phyloP scores from a whole-genome alignment of 1,140 invertebrate species.

The Oryctes rhinoceros region DNA sequence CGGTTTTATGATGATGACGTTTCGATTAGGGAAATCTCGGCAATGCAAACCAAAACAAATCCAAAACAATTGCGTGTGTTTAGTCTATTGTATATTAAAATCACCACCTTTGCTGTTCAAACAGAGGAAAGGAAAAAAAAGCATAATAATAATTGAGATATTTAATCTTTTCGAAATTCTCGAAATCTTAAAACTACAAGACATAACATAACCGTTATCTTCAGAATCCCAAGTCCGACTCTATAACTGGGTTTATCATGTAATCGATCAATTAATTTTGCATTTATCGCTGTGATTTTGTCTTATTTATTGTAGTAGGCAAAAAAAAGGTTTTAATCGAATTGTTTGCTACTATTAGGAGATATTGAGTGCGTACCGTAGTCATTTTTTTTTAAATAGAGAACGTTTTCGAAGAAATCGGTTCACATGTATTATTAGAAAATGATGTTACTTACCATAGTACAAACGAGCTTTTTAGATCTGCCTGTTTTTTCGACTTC shows the following conservation, averaged over 20 bases:
- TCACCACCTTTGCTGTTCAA: slow-evolving; percentile 22
- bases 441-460: slow-evolving; percentile 6
- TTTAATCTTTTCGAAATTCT: too few relatives aligned
- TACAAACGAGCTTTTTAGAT: slow-evolving; percentile 17
- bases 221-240: not conserved
- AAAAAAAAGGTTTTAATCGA: not conserved
- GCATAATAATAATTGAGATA: not conserved
- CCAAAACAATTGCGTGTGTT: not conserved
- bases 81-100: slow-evolving; percentile 20
- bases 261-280: not conserved
- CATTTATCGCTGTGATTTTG: not conserved
- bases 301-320: not conserved
- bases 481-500: slow-evolving; percentile 6
- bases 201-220: not conserved
- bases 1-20: slow-evolving; percentile 36
- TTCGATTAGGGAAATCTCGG: not conserved
- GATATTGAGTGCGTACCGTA: not conserved
- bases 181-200: too few relatives aligned
- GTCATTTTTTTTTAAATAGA: not conserved
- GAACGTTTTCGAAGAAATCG: not conserved
- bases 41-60: not conserved
- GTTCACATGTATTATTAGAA: not conserved
- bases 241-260: too few relatives aligned
- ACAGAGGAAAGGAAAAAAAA: not conserved
- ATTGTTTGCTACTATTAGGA: not conserved